phyloP scores from a whole-genome alignment of 2,113 vertebrate species.

The Fregata magnificens region DNA sequence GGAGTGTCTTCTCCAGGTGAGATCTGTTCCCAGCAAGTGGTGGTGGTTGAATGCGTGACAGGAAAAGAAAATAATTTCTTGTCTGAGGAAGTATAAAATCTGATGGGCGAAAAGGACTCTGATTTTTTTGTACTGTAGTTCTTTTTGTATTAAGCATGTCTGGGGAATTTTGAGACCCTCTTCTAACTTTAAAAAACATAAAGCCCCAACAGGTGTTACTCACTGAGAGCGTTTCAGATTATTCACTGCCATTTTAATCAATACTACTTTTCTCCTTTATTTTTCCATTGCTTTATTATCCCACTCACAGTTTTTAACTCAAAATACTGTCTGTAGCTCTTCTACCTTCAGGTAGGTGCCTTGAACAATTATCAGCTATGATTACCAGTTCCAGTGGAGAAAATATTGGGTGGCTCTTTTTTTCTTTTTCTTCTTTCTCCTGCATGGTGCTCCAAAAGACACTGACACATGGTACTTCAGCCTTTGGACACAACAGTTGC shows the following conservation, averaged over 20 bases:
- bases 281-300: neutral
- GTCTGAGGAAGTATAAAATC: neutral
- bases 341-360: neutral
- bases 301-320: neutral
- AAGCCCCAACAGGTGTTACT: neutral
- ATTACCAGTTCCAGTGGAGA: conserved; percentile 39
- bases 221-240: neutral
- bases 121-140: neutral
- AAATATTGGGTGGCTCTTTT: conserved; percentile 9
- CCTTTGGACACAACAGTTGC: conserved; percentile 66
- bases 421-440: conserved; percentile 33
- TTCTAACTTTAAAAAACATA: neutral
- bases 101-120: neutral
- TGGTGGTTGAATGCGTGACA: neutral
- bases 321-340: neutral
- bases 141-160: neutral
- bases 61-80: neutral
- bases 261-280: neutral
- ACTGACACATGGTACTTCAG: conserved; percentile 34
- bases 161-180: neutral
- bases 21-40: neutral
- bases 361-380: neutral
- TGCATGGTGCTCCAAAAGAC: conserved; percentile 27
- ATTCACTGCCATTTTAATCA: neutral
- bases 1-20: neutral